Evolutionary conservation across 1,140 invertebrate species (phyloP).

Genomic region (Olivierus martensii): DNA sequence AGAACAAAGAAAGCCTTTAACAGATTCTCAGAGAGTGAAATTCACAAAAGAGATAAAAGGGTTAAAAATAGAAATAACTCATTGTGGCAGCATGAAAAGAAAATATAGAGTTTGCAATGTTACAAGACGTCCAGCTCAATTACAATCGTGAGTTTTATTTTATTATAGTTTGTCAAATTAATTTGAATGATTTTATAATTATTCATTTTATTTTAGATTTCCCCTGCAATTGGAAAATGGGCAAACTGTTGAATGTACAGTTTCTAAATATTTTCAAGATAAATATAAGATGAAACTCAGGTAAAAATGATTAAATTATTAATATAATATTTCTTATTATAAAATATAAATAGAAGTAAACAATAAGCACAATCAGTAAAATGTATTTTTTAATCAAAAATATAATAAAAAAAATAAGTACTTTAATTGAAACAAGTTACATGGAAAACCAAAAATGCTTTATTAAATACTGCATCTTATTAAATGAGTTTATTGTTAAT

Average conservation of each 20-base stretch:
- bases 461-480: too few relatives aligned
- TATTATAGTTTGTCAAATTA: neutral
- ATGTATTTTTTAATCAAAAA: too few relatives aligned
- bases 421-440: too few relatives aligned
- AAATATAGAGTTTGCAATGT: constrained; percentile 99
- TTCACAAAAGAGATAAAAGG: constrained; percentile 99
- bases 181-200: neutral
- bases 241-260: constrained; percentile 98
- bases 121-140: constrained; percentile 92
- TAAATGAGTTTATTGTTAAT: too few relatives aligned
- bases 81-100: constrained; percentile 95
- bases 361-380: too few relatives aligned
- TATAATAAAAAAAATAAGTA: too few relatives aligned
- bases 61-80: constrained; percentile 98
- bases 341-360: too few relatives aligned
- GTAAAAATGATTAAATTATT: too few relatives aligned
- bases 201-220: constrained; percentile 39
- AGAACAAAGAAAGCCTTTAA: constrained; percentile 87
- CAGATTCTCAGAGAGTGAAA: constrained; percentile 97
- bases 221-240: constrained; percentile 97
- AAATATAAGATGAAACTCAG: constrained; percentile 93
- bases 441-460: too few relatives aligned
- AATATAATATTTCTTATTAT: too few relatives aligned
- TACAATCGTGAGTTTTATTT: constrained; percentile 48
- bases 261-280: constrained; percentile 98